phyloP scores from a whole-genome alignment of 2,888 invertebrate species.

The Allacma fusca region DNA sequence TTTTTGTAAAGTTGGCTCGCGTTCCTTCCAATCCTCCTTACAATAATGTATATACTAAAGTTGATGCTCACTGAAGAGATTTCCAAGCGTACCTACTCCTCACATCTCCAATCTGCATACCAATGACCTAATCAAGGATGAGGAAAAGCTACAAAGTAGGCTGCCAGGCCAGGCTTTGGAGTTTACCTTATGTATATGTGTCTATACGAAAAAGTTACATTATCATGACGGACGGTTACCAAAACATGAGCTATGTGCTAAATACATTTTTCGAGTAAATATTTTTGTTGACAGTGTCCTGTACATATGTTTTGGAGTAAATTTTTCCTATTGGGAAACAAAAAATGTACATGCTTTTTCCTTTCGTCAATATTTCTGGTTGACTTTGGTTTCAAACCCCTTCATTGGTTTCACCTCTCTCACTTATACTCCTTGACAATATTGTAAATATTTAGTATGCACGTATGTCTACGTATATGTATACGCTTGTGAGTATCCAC shows the following conservation, averaged over 20 bases:
- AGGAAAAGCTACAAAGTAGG: slow-evolving; percentile 50
- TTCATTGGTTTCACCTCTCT: too few relatives aligned
- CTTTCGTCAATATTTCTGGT: too few relatives aligned
- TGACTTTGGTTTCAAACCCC: too few relatives aligned
- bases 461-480: too few relatives aligned
- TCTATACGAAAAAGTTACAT: slow-evolving; percentile 7
- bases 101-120: slow-evolving; percentile 24
- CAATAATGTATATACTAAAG: not conserved
- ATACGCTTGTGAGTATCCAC: too few relatives aligned
- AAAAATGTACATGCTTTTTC: too few relatives aligned
- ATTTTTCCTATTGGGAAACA: not conserved
- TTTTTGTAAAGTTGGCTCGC: not conserved
- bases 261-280: slow-evolving; percentile 19
- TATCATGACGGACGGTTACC: not conserved
- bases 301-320: not conserved
- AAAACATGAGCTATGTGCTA: slow-evolving; percentile 18
- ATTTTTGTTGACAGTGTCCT: slow-evolving; percentile 23
- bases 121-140: slow-evolving; percentile 31
- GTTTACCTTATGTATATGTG: slow-evolving; percentile 7
- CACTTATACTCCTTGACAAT: too few relatives aligned
- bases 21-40: not conserved
- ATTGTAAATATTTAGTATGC: too few relatives aligned
- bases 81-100: not conserved
- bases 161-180: slow-evolving; percentile 52
- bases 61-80: not conserved